These are phyloP conservation scores for Sebastes schlegelii DNA, from an alignment of 2,113 vertebrate species.

Conservation along the genomic window DNA sequence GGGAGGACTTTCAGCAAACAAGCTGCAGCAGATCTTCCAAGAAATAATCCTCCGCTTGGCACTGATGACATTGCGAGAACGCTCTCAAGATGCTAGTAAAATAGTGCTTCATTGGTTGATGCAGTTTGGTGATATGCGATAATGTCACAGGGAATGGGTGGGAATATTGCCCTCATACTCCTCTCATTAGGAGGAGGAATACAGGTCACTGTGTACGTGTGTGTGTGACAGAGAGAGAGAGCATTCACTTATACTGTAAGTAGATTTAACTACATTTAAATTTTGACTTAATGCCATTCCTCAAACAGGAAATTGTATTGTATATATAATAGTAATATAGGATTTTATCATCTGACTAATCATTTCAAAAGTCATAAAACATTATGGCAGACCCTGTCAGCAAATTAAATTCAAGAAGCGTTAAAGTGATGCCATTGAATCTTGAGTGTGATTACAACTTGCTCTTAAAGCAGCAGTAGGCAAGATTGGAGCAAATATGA, in stretches of 20 bases:
- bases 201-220: neutral
- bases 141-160: slow-evolving; percentile 24
- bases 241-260: neutral
- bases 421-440: no score
- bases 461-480: no score
- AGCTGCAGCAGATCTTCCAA: slow-evolving; percentile 44
- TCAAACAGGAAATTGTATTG: neutral
- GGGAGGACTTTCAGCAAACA: slow-evolving; percentile 54
- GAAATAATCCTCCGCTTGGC: slow-evolving; percentile 25
- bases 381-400: no score
- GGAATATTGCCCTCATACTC: slow-evolving; percentile 27
- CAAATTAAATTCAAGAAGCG: no score
- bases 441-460: no score
- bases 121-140: slow-evolving; percentile 14
- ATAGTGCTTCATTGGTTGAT: neutral
- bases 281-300: neutral
- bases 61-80: neutral
- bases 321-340: no score
- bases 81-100: neutral
- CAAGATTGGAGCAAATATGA: no score
- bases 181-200: slow-evolving; percentile 10
- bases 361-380: neutral
- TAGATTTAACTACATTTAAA: neutral
- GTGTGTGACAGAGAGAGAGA: neutral
- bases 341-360: neutral